Evolutionary conservation across 2,113 vertebrate genomes (phyloP).

Genomic region (Chlorodrepanis virens): DNA sequence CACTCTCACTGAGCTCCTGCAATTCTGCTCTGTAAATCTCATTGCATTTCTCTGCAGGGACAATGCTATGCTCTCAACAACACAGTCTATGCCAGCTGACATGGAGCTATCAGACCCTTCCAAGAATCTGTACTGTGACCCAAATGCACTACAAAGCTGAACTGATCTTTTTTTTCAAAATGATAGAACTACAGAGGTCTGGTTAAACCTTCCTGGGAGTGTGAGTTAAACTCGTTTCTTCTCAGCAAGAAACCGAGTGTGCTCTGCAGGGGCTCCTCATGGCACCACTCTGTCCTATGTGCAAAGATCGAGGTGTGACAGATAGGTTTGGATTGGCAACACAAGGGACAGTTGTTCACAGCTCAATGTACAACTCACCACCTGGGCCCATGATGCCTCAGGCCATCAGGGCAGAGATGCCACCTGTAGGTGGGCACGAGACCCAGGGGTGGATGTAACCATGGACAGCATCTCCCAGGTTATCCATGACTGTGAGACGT

Average conservation of each 20-base stretch:
- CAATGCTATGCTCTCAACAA: background rate
- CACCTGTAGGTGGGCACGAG: no score
- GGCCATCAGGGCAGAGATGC: no score
- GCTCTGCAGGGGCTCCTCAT: background rate
- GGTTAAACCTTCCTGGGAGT: background rate
- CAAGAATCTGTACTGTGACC: background rate
- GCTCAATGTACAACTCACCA: no score
- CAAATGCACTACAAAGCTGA: background rate
- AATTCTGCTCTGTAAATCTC: background rate
- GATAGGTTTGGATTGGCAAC: no score
- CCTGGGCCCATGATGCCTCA: no score
- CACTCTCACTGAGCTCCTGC: background rate
- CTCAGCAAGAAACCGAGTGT: background rate
- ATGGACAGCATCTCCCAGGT: no score
- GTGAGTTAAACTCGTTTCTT: rapidly evolving
- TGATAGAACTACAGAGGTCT: background rate
- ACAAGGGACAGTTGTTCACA: no score
- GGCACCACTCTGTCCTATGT: background rate
- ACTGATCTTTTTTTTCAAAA: background rate
- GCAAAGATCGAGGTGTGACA: no score
- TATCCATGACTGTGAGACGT: no score
- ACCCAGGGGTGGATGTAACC: no score
- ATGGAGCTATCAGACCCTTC: background rate
- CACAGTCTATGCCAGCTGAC: background rate
- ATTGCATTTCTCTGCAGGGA: background rate